Evolutionary conservation across 2,113 vertebrate genomes (phyloP).

Genomic region (Urocolius indicus): DNA sequence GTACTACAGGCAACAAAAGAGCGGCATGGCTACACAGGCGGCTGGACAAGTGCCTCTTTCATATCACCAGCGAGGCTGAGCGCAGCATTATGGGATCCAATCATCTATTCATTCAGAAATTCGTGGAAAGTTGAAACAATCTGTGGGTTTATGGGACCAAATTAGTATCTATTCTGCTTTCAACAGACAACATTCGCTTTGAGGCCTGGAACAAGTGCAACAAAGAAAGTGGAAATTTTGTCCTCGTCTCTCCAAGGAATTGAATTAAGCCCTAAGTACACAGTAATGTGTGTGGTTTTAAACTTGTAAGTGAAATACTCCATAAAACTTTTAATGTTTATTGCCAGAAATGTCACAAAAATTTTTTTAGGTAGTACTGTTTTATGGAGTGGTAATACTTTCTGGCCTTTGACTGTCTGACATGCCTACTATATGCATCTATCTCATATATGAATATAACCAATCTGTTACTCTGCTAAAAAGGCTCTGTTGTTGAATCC

Average conservation of each 20-base stretch:
- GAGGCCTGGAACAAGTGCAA: neutral
- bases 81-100: conserved; percentile 15
- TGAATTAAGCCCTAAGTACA: neutral
- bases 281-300: neutral
- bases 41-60: conserved; percentile 36
- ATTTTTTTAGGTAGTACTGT: neutral
- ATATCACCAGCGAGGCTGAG: neutral
- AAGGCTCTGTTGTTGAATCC: neutral
- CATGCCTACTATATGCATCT: neutral
- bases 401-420: neutral
- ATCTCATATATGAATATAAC: rapidly evolving
- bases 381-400: neutral
- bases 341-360: neutral
- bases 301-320: neutral
- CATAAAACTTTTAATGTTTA: neutral
- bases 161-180: conserved; percentile 51
- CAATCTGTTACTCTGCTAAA: neutral
- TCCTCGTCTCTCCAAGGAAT: neutral
- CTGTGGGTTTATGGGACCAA: conserved; percentile 52
- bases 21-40: neutral
- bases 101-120: conserved; percentile 40
- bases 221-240: neutral
- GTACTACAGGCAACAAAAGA: conserved; percentile 34
- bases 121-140: conserved; percentile 47
- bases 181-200: neutral